These are phyloP conservation scores for Epinephelus cyanopodus DNA, from an alignment of 2,113 vertebrate species.

Conservation along the genomic window DNA sequence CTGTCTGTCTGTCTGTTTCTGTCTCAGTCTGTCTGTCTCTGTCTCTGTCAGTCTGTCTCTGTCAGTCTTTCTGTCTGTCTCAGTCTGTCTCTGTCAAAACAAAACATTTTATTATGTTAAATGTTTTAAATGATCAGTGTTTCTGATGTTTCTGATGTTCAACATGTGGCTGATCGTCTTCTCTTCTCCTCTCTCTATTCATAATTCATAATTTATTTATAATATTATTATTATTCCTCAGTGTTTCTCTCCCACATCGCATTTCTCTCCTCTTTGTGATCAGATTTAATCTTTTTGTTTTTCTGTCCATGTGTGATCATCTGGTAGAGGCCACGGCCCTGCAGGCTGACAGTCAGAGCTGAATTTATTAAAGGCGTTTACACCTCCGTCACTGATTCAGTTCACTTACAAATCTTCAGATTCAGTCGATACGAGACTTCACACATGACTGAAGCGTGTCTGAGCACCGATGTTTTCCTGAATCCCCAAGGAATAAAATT, in stretches of 20 bases:
- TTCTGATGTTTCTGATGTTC: not conserved
- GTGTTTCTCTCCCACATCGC: not conserved
- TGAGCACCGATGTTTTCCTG: not conserved
- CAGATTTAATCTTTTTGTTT: not conserved
- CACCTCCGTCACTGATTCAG: not conserved
- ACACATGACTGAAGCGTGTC: not conserved
- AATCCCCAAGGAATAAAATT: no score
- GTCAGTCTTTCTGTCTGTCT: no score
- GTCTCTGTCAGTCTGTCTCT: not conserved
- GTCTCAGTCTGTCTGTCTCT: not conserved
- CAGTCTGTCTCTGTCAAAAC: no score
- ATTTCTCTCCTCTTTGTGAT: not conserved
- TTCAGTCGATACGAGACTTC: no score
- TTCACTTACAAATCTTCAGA: not conserved
- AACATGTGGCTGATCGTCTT: not conserved
- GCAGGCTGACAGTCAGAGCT: not conserved
- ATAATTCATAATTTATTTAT: conserved; percentile 26
- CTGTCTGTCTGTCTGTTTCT: not conserved
- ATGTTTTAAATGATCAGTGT: not conserved
- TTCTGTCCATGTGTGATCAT: not conserved
- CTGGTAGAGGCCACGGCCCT: not conserved
- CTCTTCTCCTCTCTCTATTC: not conserved
- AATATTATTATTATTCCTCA: not conserved
- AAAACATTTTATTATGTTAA: not conserved
- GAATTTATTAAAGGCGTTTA: no score